These are phyloP conservation scores for Kryptolebias marmoratus DNA, from an alignment of 2,113 vertebrate genomes.

Conservation along the genomic window DNA sequence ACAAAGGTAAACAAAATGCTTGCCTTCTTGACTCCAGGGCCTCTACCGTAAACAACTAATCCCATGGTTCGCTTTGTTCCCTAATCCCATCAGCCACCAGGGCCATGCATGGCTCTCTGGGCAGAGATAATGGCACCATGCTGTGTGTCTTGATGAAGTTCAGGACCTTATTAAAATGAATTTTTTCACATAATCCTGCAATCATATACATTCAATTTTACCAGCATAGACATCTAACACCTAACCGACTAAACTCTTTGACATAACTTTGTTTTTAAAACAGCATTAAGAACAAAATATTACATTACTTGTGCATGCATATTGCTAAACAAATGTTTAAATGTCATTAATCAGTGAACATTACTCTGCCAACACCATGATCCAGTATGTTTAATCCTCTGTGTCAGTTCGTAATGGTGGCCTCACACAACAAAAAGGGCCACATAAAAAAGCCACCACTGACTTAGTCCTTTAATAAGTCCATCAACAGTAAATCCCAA, in stretches of 20 bases:
- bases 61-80: constrained; percentile 68
- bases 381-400: constrained; percentile 33
- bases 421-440: constrained; percentile 39
- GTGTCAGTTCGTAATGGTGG: constrained; percentile 42
- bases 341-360: constrained; percentile 23
- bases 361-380: constrained; percentile 21
- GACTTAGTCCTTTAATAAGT: constrained; percentile 62
- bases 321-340: constrained; percentile 58
- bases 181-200: constrained; percentile 25
- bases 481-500: constrained; percentile 64
- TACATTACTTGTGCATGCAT: constrained; percentile 38
- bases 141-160: constrained; percentile 66
- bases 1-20: constrained; percentile 75
- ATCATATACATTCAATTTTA: constrained; percentile 33
- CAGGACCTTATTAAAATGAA: constrained; percentile 62
- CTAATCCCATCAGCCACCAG: constrained; percentile 68
- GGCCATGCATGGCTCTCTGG: constrained; percentile 48
- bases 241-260: constrained; percentile 27
- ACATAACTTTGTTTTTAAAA: constrained; percentile 34
- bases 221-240: constrained; percentile 10
- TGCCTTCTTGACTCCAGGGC: constrained; percentile 46
- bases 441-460: constrained; percentile 38
- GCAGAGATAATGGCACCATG: constrained; percentile 67
- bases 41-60: constrained; percentile 62
- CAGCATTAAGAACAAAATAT: constrained; percentile 52